phyloP scores from a whole-genome alignment of 1,140 invertebrate species.

The Trichoplusia ni region DNA sequence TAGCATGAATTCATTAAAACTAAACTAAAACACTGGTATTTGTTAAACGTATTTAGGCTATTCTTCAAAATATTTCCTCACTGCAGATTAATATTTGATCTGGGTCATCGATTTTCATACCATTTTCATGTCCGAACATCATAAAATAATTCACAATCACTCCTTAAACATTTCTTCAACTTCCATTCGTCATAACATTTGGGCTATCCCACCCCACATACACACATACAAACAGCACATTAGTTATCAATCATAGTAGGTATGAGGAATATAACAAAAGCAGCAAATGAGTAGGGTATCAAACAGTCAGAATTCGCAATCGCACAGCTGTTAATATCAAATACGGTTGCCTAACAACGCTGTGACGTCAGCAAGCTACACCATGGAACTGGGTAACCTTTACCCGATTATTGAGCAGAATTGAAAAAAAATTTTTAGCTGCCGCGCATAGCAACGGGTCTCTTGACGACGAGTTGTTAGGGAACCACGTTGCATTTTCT shows the following conservation, averaged over 20 bases:
- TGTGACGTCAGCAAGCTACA: constrained; percentile 9
- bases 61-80: too few species aligned
- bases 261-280: background rate
- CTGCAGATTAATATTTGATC: constrained; percentile 18
- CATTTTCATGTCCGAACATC: background rate
- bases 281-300: background rate
- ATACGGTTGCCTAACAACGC: background rate
- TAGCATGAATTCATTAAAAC: too few species aligned
- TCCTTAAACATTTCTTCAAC: background rate
- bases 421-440: background rate
- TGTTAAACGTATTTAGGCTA: too few species aligned
- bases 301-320: background rate
- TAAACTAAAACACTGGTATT: too few species aligned
- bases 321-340: constrained; percentile 13
- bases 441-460: constrained; percentile 36
- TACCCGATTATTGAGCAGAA: background rate
- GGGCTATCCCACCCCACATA: background rate
- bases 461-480: constrained; percentile 36
- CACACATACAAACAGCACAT: too few species aligned
- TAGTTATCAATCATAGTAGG: background rate
- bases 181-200: background rate
- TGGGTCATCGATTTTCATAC: constrained; percentile 14
- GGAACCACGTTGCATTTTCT: constrained; percentile 16
- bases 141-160: background rate
- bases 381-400: constrained; percentile 16